phyloP scores from a whole-genome alignment of 2,797 vertebrate species.

The Microtus agrestis region DNA sequence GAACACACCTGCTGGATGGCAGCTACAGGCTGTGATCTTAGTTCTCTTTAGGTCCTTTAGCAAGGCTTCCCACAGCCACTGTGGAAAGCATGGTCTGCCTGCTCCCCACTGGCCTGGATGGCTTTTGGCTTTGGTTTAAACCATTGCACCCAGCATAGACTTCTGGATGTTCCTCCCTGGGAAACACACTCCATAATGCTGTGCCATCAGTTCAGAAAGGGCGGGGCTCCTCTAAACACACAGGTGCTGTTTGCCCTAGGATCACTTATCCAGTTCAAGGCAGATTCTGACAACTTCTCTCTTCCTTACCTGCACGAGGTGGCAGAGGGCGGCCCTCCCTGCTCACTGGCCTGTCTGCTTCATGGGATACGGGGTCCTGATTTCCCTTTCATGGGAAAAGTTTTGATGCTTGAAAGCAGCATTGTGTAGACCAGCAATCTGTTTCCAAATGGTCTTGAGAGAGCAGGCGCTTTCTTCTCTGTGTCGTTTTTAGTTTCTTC shows the following conservation, averaged over 20 bases:
- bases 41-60: not conserved
- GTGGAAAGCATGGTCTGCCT: fast-evolving
- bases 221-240: not conserved
- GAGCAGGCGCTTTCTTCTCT: slow-evolving; percentile 33
- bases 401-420: not conserved
- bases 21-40: no score
- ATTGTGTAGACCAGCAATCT: slow-evolving; percentile 73
- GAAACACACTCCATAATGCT: not conserved
- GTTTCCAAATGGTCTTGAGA: slow-evolving; percentile 68
- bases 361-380: not conserved
- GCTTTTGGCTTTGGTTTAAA: not conserved
- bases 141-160: not conserved
- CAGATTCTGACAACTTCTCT: fast-evolving
- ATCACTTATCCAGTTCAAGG: not conserved
- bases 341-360: no score
- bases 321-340: not conserved
- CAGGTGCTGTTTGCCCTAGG: not conserved
- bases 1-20: fast-evolving
- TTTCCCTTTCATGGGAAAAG: not conserved
- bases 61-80: not conserved
- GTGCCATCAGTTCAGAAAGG: not conserved
- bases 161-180: not conserved
- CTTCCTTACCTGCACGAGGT: not conserved
- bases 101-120: fast-evolving
- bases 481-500: not conserved